phyloP scores from a whole-genome alignment of 2,113 vertebrate species.

The Bubo scandiacus region DNA sequence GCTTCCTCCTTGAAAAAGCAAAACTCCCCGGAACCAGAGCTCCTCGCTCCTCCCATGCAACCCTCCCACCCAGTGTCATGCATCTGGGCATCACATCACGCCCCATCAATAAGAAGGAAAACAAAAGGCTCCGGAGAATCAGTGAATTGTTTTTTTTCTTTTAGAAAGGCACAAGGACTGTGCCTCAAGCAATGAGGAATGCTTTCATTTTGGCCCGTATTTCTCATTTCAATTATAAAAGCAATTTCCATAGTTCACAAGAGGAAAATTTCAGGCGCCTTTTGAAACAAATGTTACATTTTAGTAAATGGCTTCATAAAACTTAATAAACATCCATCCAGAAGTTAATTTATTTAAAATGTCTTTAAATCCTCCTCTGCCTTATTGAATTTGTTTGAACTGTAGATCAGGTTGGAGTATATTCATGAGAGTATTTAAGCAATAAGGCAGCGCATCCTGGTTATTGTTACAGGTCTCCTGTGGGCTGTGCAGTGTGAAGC shows the following conservation, averaged over 20 bases:
- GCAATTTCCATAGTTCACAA: not conserved
- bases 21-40: not conserved
- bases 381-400: constrained; percentile 36
- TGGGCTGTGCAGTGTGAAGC: not conserved
- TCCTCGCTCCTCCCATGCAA: not conserved
- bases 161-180: not conserved
- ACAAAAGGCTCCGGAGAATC: not conserved
- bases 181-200: not conserved
- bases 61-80: accelerated
- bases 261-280: not conserved
- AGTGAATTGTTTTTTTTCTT: not conserved
- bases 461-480: not conserved
- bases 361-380: constrained; percentile 31
- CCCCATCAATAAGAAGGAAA: not conserved
- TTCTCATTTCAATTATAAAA: constrained; percentile 36
- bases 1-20: not conserved
- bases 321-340: constrained; percentile 31
- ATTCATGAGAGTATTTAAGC: not conserved
- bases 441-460: not conserved
- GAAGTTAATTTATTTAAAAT: constrained; percentile 46
- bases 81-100: accelerated
- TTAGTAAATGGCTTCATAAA: constrained; percentile 42
- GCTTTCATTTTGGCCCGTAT: not conserved
- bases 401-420: not conserved
- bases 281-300: not conserved